Percentiles rank a stretch among this genome's conserved stretches.
These are phyloP conservation scores for Cepaea nemoralis DNA, from an alignment of 1,140 invertebrate species.

Conservation along the genomic window DNA sequence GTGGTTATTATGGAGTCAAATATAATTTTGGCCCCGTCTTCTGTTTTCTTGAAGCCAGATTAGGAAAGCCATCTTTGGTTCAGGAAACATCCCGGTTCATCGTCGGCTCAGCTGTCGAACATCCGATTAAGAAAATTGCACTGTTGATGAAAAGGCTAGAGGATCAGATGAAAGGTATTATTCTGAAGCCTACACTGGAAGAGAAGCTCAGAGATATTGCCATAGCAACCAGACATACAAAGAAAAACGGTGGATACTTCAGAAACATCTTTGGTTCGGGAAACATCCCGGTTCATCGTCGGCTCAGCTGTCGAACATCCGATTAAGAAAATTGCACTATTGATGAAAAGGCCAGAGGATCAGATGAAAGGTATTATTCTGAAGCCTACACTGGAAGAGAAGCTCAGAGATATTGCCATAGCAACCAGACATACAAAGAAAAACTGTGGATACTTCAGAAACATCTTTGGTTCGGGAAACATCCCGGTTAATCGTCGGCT, in stretches of 20 bases:
- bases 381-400: constrained; percentile 90
- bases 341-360: too few species aligned
- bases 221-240: too few species aligned
- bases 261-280: too few species aligned
- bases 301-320: constrained; percentile 86
- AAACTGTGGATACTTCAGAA: constrained; percentile 92
- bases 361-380: too few species aligned
- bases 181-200: too few species aligned
- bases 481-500: constrained; percentile 89
- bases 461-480: constrained; percentile 97
- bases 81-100: constrained; percentile 95
- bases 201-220: too few species aligned
- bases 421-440: constrained; percentile 96
- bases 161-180: too few species aligned
- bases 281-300: constrained; percentile 92
- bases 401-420: constrained; percentile 94
- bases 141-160: too few species aligned
- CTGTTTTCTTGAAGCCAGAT: constrained; percentile 89
- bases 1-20: constrained; percentile 95
- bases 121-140: too few species aligned
- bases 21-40: constrained; percentile 90
- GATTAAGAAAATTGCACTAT: too few species aligned
- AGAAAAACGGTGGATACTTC: too few species aligned
- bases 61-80: too few species aligned
- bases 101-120: constrained; percentile 84